Base-by-base conservation (phyloP, 2,888 invertebrate genomes). In the Tipula lateralis region DNA sequence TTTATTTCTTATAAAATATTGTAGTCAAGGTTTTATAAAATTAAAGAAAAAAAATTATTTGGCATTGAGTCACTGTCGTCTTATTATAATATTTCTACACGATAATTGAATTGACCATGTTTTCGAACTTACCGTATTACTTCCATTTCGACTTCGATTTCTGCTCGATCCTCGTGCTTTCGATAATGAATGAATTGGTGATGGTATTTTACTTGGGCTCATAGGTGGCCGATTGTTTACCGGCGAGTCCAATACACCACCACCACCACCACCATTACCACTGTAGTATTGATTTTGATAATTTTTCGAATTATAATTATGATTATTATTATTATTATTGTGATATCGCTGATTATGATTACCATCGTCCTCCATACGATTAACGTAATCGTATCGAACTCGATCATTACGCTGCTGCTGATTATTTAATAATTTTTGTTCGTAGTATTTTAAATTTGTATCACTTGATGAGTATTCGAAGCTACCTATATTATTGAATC, bases 181-280 rank as follows among this genome's bases (percentile, higher is more conserved):
- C 34, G 93, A 91, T 16, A 94, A 88, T 0, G 93, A 92, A 87
- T 94, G 94, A 86, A 95, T 92, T 3, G 96, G 96, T 84, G 95
- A 95, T 2, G 96, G 96, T 88, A 96, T 95, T 89, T 95, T 95
- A 1, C 94, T 93, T 16, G 94, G 92, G 66, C 93, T 92, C 85
- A 90, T 88, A 1, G 90, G 90, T 13, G 90, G 90, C 3, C 87
- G 87, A 13, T 84, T 83, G 39, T 44, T 13, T 85, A 84, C 13
- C 85, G 84, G 24, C 13, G 66, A 36, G 81, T 84, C 13, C 81
- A 66, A 50, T 85, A 82, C 32, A 84, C 36, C 29, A 36, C 36
- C 80, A 32, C 34, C 44, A 29, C 34, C 80, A 66, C 34, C 16
- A 36, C 36, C 80, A 32, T 24, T 36, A 29, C 34, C 80, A 66